Percentiles rank a stretch among this genome's conserved stretches.
Conservation (phyloP, 1,140 invertebrate species). For the Hypothenemus hampei region DNA sequence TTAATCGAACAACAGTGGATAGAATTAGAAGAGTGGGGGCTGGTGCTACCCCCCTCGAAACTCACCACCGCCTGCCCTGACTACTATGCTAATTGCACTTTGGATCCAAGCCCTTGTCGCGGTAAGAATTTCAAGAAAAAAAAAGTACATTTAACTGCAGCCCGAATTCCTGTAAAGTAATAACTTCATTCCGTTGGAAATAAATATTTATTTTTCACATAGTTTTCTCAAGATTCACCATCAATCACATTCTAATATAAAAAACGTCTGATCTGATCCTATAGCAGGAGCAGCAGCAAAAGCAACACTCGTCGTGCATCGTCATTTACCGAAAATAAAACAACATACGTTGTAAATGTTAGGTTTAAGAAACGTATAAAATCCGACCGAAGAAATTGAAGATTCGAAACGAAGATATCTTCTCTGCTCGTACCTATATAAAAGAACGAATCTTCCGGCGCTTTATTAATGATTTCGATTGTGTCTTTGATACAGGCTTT, state of each 20-base stretch:
- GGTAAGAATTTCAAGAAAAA: slow-evolving; percentile 41
- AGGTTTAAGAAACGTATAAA: too few relatives aligned
- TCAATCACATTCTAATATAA: too few relatives aligned
- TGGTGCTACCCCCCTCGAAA: slow-evolving; percentile 39
- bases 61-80: slow-evolving; percentile 35
- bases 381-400: too few relatives aligned
- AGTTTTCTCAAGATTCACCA: too few relatives aligned
- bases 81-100: slow-evolving; percentile 46
- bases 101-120: slow-evolving; percentile 42
- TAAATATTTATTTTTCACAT: not conserved
- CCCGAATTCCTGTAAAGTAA: not conserved
- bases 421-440: too few relatives aligned
- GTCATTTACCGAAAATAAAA: too few relatives aligned
- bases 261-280: too few relatives aligned
- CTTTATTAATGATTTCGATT: slow-evolving; percentile 24
- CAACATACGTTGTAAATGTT: too few relatives aligned
- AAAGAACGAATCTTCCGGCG: slow-evolving; percentile 17
- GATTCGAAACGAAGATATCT: slow-evolving; percentile 14
- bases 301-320: too few relatives aligned
- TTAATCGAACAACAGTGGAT: slow-evolving; percentile 9
- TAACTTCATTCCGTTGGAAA: not conserved
- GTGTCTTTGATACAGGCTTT: slow-evolving; percentile 17
- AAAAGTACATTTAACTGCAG: too few relatives aligned
- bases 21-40: slow-evolving; percentile 39
- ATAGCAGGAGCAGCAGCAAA: too few relatives aligned